Conservation (phyloP, 2,888 invertebrate genomes). For the Oligia latruncula region DNA sequence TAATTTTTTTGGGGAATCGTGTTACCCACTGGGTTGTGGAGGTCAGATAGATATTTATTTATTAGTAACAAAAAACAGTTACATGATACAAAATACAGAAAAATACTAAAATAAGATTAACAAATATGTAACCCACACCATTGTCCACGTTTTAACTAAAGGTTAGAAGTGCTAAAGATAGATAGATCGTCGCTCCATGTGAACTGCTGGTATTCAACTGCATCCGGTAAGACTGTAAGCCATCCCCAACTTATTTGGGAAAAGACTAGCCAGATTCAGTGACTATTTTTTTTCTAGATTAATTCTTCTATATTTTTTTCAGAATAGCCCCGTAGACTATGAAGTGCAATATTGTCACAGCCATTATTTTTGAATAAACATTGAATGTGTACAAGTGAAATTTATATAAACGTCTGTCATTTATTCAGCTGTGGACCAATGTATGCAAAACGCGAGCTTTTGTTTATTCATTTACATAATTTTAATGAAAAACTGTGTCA, state of each 20-base stretch:
- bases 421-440: constrained; percentile 67
- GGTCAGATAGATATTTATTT: too few relatives aligned
- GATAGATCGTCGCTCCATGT: too few relatives aligned
- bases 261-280: too few relatives aligned
- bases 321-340: constrained; percentile 31
- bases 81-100: too few relatives aligned
- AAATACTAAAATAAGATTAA: too few relatives aligned
- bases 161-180: too few relatives aligned
- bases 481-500: constrained; percentile 42
- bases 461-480: constrained; percentile 57
- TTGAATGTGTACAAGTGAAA: constrained; percentile 35
- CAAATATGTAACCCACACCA: too few relatives aligned
- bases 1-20: neutral
- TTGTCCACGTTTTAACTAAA: too few relatives aligned
- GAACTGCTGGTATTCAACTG: too few relatives aligned
- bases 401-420: constrained; percentile 65
- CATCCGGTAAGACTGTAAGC: too few relatives aligned
- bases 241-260: too few relatives aligned
- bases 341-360: constrained; percentile 34
- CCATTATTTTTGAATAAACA: constrained; percentile 38
- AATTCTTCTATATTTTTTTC: neutral
- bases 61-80: too few relatives aligned
- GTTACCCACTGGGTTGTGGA: neutral
- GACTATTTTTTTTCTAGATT: neutral
- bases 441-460: constrained; percentile 50